Evolutionary conservation across 2,888 invertebrate genomes (phyloP), one percentile per base, ranked within the genome.

Genomic region (Lutraria lutraria): DNA sequence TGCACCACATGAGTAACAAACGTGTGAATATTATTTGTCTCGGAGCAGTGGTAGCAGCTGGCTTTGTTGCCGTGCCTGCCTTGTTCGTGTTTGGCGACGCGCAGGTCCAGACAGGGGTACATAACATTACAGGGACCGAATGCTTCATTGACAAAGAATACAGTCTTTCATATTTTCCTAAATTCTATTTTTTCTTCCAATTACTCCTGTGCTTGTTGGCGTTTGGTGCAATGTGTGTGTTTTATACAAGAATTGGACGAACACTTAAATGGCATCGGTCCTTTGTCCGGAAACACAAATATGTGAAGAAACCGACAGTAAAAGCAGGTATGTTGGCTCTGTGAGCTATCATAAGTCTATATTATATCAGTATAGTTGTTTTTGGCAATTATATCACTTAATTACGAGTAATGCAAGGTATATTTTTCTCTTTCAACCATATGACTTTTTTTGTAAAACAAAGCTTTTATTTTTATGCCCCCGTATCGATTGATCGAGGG

Each of bases 81-180:
- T 68, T 93, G 13, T 82, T 93, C n/a, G 85, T 95, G 21, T 94
- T 93, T 82, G 95, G 94, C 2, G 88, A 92, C 3, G 83, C 93
- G 19, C 85, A 90, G 0, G 92, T 93, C 0, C 92, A 94, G 0
- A 93, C 94, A 0, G 93, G 89, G 2, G 89, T 93, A 15, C 81
- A 90, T 0, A 93, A 93, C 79, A 89, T 95, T 0, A 90, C 90
- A 0, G 95, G 95, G 3, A 90, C 88, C 19, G 95, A 95, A 87
- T 95, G 95, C 81, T 94, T 94, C 82, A 93, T 93, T 6, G 91
- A 93, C 80, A 92, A 93, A 34, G 21, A 52, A 0, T 83, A 91
- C 34, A 87, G 84, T n/a, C 60, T 85, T 76, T 92, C 94, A 2
- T 19, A 87, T 2, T 90, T 92, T n/a, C 94, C 94, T 6, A 83